Percentiles rank a stretch among this genome's conserved stretches.
These are phyloP conservation scores for Lottia gigantea DNA, from an alignment of 2,888 invertebrate species.

Conservation along the genomic window DNA sequence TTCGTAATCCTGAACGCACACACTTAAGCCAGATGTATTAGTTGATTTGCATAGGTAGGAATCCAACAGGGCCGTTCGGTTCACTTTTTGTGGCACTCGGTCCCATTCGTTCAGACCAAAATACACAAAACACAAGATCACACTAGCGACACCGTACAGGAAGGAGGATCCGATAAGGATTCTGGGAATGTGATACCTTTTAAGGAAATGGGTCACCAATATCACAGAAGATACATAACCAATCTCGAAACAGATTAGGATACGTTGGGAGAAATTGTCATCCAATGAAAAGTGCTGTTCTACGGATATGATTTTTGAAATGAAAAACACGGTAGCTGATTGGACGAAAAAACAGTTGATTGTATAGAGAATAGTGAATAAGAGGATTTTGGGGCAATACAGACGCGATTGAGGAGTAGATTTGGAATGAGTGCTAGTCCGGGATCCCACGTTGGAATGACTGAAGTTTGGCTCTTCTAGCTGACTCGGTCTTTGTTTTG, in stretches of 20 bases:
- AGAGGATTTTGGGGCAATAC: not conserved
- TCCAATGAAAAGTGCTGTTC: not conserved
- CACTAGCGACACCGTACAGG: conserved; percentile 2
- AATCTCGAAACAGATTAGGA: not conserved
- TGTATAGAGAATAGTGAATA: not conserved
- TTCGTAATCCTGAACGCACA: not conserved
- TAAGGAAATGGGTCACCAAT: conserved; percentile 11
- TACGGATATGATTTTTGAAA: not conserved
- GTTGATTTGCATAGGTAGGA: not conserved
- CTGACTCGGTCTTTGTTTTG: not conserved
- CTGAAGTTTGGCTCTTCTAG: not conserved
- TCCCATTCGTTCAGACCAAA: not conserved
- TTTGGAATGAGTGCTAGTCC: not conserved
- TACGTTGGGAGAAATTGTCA: not conserved
- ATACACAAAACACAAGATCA: not conserved
- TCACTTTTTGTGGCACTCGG: not conserved
- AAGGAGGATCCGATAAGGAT: not conserved
- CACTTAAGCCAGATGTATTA: not conserved
- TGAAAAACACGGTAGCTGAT: not conserved
- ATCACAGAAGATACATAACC: not conserved
- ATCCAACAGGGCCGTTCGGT: not conserved
- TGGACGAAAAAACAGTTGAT: not conserved
- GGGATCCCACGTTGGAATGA: not conserved
- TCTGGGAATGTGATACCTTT: conserved; percentile 10
- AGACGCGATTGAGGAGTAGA: not conserved